A percentile compares a stretch with the other conserved stretches of the same genome.
Evolutionary conservation across 2,888 invertebrate genomes (phyloP).

Genomic region (Acanthosepion esculentum): DNA sequence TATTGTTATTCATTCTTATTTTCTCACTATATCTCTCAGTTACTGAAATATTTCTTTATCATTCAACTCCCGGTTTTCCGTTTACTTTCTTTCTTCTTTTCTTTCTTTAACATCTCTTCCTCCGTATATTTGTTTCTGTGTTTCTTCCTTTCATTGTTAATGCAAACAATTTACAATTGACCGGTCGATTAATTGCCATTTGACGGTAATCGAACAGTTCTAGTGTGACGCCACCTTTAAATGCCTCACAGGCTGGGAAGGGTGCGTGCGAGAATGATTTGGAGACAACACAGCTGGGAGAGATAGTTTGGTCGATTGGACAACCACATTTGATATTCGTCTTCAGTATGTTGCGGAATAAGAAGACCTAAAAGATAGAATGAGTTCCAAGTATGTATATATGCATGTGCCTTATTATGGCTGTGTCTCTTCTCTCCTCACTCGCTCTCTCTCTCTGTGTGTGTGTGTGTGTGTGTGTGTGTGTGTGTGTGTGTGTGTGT

Average conservation of each 20-base stretch:
- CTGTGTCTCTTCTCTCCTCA: no score
- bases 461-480: accelerated
- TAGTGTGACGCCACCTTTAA: background rate
- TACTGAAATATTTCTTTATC: no score
- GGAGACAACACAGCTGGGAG: background rate
- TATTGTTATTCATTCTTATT: no score
- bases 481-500: background rate
- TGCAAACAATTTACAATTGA: background rate
- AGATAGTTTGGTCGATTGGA: background rate
- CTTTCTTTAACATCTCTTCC: background rate
- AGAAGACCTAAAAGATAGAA: background rate
- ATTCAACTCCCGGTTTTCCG: no score
- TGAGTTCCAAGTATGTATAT: background rate
- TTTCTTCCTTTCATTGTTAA: background rate
- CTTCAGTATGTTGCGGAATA: background rate
- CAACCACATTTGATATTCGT: background rate
- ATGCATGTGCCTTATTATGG: background rate
- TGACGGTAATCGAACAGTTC: constrained; percentile 18
- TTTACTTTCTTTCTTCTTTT: background rate
- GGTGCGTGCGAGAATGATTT: background rate
- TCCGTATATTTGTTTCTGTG: background rate
- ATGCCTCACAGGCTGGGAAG: background rate
- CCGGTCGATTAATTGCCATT: background rate
- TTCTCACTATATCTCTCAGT: no score
- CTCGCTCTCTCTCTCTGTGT: no score